Base-by-base conservation (phyloP, 2,888 invertebrate species). In the Hyppa rectilinea region DNA sequence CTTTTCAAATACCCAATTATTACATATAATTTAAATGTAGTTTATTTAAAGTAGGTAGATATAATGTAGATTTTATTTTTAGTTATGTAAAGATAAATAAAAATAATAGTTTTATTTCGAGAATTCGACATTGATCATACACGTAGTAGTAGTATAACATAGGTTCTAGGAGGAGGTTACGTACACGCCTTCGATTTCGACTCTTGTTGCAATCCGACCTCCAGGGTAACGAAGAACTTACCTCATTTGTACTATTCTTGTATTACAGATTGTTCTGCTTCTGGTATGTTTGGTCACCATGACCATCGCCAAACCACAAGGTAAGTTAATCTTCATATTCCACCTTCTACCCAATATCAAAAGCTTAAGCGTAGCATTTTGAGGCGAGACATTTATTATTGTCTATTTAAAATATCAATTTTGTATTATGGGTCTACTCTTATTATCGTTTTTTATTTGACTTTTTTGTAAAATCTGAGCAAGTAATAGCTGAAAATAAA, bases 181-280 rank as follows among this genome's bases (percentile, higher is more conserved):
- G n/a, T 29, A 14, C n/a, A 14, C 14, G 9, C n/a, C 4, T 5
- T 29, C 7, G 14, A 2, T 14, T 29, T 59, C 2, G 6, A 20
- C 20, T 58, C 26, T 2, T 0, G 7, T 26, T 38, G 20, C 26
- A 26, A 26, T 26, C 1, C 26, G 20, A 20, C 20, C 26, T 26
- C 20, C 14, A 40, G 20, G 10, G 2, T 58, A 26, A 29, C 0
- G 5, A n/a, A 59, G 29, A 0, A n/a, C 29, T 14, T n/a, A 9
- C 0, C 17, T 58, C 26, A 31, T 4, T 59, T 59, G 4, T 17
- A 38, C 1, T 23, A 29, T 58, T 68, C 14, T 60, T 63, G 20
- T 70, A 47, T 88, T 90, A 29, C 87, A 93, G 93, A 87, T 93
- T 70, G 56, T 92, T 60, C 74, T 93, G 59, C 80, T 87, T 47